Base-by-base conservation (phyloP, 1,140 invertebrate species). In the Drosophila nannoptera region DNA sequence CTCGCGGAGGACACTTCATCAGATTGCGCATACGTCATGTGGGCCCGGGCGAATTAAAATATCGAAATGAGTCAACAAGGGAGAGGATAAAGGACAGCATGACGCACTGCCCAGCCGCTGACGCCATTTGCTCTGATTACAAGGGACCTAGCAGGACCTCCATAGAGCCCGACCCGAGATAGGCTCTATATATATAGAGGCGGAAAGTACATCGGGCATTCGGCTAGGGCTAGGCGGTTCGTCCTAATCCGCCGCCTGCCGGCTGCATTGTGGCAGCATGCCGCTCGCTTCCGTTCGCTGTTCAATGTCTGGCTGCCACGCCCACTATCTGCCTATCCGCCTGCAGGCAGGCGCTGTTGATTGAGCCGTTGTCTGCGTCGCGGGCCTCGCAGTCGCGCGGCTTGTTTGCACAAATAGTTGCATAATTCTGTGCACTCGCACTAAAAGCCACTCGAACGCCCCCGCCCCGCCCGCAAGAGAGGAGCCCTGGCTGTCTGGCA, bases 371-470 rank as follows among this genome's bases (percentile, higher is more conserved):
- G 32, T 52, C 31, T 54, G 36, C 33, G 29, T 14, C 40, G 33
- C n/a, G 40, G n/a, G 12, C 50, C 52, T 40, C 12, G 49, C 33
- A 65, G 55, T 36, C 63, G 36, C 16, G 16, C 67, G 45, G 48
- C 69, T 81, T 75, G 75, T 76, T 75, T 73, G 75, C 64, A 83
- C 68, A 73, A 83, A 84, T 84, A 83, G 78, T 83, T 83, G 76
- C 78, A 83, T 84, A 83, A 83, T 83, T 83, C 78, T 73, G 59
- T 60, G 73, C 72, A 45, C 56, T 61, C 66, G 54, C 46, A 61
- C 69, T 75, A 78, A 84, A 83, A 82, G 78, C 78, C 75, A 82
- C 78, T 82, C 68, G 50, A 45, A 11, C 9, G 54, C 54, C 38
- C 40, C 38, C 53, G n/a, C 49, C 38, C 5, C 5, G 14, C 7